phyloP scores from a whole-genome alignment of 2,888 invertebrate genomes.

The Tipula vernalis region DNA sequence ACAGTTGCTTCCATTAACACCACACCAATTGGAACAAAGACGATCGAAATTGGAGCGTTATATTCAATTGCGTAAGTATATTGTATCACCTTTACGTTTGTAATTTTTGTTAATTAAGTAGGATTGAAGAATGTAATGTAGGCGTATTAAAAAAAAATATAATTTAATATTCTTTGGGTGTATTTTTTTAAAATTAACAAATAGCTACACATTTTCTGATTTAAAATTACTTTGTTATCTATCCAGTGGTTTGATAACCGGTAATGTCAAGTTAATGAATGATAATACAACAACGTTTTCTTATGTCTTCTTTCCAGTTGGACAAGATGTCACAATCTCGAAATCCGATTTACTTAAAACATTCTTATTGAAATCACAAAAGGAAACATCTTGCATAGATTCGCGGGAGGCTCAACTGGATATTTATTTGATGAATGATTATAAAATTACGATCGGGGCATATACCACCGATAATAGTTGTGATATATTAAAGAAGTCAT shows the following conservation, averaged over 20 bases:
- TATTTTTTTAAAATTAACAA: not conserved
- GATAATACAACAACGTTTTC: not conserved
- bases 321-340: slow-evolving; percentile 72
- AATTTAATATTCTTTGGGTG: not conserved
- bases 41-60: slow-evolving; percentile 80
- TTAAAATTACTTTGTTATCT: not conserved
- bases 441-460: slow-evolving; percentile 67
- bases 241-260: not conserved
- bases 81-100: not conserved
- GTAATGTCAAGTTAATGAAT: not conserved
- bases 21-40: slow-evolving; percentile 75
- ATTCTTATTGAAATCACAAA: slow-evolving; percentile 83
- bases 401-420: slow-evolving; percentile 62
- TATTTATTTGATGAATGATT: slow-evolving; percentile 75
- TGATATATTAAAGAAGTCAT: slow-evolving; percentile 68
- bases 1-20: slow-evolving; percentile 71
- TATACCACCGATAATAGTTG: slow-evolving; percentile 75
- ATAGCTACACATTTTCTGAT: not conserved
- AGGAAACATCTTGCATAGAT: slow-evolving; percentile 64
- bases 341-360: slow-evolving; percentile 70
- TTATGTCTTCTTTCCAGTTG: slow-evolving; percentile 46
- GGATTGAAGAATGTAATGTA: not conserved
- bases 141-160: not conserved
- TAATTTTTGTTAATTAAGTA: not conserved
- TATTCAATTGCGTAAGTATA: slow-evolving; percentile 66